A percentile compares a stretch with the other conserved stretches of the same genome.
Conservation (phyloP, 2,113 vertebrate genomes). For the Percopsis transmontana region DNA sequence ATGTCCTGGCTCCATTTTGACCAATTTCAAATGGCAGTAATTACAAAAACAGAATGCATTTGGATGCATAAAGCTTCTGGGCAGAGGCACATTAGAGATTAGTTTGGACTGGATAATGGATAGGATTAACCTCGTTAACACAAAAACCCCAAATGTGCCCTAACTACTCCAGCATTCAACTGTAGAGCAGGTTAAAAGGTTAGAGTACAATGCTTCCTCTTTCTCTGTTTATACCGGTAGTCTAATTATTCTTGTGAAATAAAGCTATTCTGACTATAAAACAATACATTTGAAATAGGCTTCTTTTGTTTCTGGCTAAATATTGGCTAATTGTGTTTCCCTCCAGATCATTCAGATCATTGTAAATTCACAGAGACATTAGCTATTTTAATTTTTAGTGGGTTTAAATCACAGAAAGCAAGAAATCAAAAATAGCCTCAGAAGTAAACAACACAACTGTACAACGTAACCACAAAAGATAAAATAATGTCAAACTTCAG, state of each 20-base stretch:
- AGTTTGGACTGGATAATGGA: conserved; percentile 34
- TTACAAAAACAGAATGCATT: conserved; percentile 47
- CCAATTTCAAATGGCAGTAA: conserved; percentile 43
- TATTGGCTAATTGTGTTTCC: background rate
- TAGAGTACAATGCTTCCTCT: background rate
- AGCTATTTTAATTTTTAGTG: background rate
- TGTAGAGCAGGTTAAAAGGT: background rate
- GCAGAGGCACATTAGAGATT: conserved; percentile 42
- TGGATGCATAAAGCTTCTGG: conserved; percentile 41
- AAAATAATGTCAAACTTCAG: too few relatives aligned
- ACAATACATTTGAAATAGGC: background rate
- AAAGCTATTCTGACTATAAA: background rate
- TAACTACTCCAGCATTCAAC: background rate
- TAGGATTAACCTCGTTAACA: conserved; percentile 38
- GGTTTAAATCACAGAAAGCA: too few relatives aligned
- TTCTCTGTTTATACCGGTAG: background rate
- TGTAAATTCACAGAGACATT: background rate
- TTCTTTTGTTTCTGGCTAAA: background rate
- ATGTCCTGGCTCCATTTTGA: conserved; percentile 23
- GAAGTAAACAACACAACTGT: too few relatives aligned
- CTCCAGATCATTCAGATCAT: background rate
- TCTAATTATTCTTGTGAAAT: background rate
- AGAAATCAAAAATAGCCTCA: too few relatives aligned
- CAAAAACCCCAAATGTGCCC: background rate
- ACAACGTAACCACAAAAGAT: too few relatives aligned